Base-by-base conservation (phyloP, 2,888 invertebrate species). In the Ectemnius continuus region DNA sequence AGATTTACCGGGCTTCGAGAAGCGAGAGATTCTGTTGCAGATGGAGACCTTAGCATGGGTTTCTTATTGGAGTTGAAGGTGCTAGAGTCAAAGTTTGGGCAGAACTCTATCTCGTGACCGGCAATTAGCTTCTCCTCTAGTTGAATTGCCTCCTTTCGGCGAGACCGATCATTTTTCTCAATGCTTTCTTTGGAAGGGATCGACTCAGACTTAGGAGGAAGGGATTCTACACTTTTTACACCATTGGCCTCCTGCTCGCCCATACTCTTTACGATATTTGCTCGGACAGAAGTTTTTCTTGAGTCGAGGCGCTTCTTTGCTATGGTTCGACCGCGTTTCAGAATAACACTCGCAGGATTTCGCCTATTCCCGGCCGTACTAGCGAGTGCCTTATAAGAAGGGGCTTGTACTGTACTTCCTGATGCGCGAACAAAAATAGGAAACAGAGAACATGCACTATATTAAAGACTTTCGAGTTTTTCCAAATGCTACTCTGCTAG, bases 311-410 rank as follows among this genome's bases (percentile, higher is more conserved):
- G 85, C 63, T 75, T 85, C 70, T 86, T 87, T 79, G 86, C 70
- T 36, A 89, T 87, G 6, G 88, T 88, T 70, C 89, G 88, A 52
- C 89, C 89, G 59, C 89, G 89, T 77, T 88, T 89, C 66, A 89
- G 82, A 67, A 89, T 84, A 69, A 86, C 81, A 65, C 77, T 86
- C 69, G 82, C 75, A 62, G 85, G 69, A 52, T 84, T 88, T 70
- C 82, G 82, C 66, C 78, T 76, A 68, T 61, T 66, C 72, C 81
- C 85, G 63, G 70, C 73, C 67, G 73, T 59, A 47, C 58, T 78
- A 75, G 79, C 81, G 16, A 70, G 73, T 73, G 78, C 73, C 67
- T 79, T 81, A 78, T 69, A 80, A 73, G 76, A 75, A 61, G 62
- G 72, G 46, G 72, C 76, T 73, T 14, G 16, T 13, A 78, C 76